Evolutionary conservation across 1,140 invertebrate species (phyloP), one percentile per base, ranked within the genome.

Genomic region (Brachionus rubens): DNA sequence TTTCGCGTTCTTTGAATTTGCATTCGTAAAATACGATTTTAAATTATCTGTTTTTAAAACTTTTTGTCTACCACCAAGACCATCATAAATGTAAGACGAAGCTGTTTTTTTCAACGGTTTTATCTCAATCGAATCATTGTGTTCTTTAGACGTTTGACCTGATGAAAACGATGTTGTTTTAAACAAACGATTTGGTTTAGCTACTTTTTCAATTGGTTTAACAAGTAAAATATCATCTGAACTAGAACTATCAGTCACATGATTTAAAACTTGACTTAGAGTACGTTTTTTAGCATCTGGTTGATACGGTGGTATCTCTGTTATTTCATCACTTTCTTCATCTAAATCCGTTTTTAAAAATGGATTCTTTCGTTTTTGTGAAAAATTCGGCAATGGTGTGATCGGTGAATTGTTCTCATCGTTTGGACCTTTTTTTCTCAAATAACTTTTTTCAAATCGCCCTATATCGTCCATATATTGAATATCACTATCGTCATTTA

Each of bases 51-150:
- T 24, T 72, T 72, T 72, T 7, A 50, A 16, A 7, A 72, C 12
- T 72, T 72, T 72, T 72, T 72, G 46, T 48, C 68, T 48, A 28
- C 68, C 68, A 3, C 68, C 68, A 3, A 72, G 46, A 21, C 68
- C 68, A 36, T 72, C 68, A 41, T 28, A 72, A 33, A 40, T 9
- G 33, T 72, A 72, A 1, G 68, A 50, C 36, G 46, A 10, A 33
- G n/a, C 14, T 1, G 24, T 41, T 21, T 54, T 72, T 6, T 14
- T 54, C 46, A 50, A 54, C 14, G 46, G 68, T 21, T 72, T 72
- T 14, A 65, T 65, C 5, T 65, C 59, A 43, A 65, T 46, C 9
- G 59, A 65, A 43, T 65, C 59, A 24, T 65, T 65, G 24, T 65
- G 40, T 43, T 14, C n/a, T 9, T 2, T 12, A 0, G 12, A 14